Evolutionary conservation across 2,797 vertebrate genomes (phyloP), one percentile per base, ranked within the genome.

Genomic region (Crax fasciolata): DNA sequence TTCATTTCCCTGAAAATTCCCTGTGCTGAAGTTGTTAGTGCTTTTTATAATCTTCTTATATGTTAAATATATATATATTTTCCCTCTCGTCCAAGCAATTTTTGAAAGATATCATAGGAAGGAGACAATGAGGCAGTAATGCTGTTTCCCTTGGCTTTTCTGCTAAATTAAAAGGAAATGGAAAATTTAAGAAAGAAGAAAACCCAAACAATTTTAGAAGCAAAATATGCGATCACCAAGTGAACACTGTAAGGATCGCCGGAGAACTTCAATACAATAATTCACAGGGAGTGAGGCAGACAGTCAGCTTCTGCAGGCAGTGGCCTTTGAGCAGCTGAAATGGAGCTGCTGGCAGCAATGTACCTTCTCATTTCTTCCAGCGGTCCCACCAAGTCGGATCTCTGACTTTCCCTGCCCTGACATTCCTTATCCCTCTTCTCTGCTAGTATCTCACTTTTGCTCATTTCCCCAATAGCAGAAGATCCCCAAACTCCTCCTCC

Each of bases 1-100:
- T 97, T 96, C 97, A 97, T 97, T 97, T 91, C 90, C 84, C 92
- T 94, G 89, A 97, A 98, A 97, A 97, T 96, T 87, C 92, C 93
- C 80, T 61, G 83, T 73, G 86, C 65, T 95, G 90, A 96, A 94
- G 80, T 93, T 97, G 91, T 87, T 94, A 94, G 89, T 93, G 62
- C 43, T 95, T 94, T 97, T 96, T 90, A 94, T 94, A 96, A 96
- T 91, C 55, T 74, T 96, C 86, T 94, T 84, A 84, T 91, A 74
- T 96, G 85, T 80, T 83, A 90, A 94, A 75, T 74, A 89, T 90
- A 93, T 51, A 94, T 84, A 96, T 32, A 84, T 94, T 90, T 87
- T 49, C 44, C 74, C 57, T 83, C 35, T 21, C 16, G 51, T 76
- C 82, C 55, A 78, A 93, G 92, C 51, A 68, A 1, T 77, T 90